Conservation (phyloP, 2,888 invertebrate species). For the Cantharis lateralis region DNA sequence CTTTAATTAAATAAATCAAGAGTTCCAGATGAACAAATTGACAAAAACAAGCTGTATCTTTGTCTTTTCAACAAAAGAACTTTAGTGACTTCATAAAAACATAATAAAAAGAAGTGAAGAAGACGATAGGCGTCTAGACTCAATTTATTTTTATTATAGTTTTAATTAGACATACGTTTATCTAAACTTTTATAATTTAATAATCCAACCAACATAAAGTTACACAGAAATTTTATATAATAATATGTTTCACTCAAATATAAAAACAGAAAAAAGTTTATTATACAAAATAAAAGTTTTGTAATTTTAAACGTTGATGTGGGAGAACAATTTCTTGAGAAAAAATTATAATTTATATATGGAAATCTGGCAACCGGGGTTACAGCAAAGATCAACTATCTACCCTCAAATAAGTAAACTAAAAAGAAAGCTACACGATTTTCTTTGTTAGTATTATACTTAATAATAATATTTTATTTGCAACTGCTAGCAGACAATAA, state of each 20-base stretch:
- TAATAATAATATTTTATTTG: too few relatives aligned
- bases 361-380: too few relatives aligned
- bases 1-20: not conserved
- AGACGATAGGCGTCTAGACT: slow-evolving; percentile 1
- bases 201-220: not conserved
- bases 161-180: slow-evolving; percentile 2
- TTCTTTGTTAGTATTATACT: too few relatives aligned
- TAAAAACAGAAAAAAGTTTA: not conserved
- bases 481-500: too few relatives aligned
- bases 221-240: not conserved
- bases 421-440: too few relatives aligned
- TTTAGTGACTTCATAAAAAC: not conserved
- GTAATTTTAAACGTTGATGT: too few relatives aligned
- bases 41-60: not conserved
- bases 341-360: too few relatives aligned
- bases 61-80: not conserved
- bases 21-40: not conserved
- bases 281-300: too few relatives aligned
- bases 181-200: not conserved
- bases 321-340: too few relatives aligned
- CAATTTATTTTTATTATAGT: slow-evolving; percentile 1
- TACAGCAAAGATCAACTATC: too few relatives aligned
- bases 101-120: not conserved
- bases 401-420: too few relatives aligned
- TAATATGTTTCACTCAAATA: not conserved